Base-by-base conservation (phyloP, 2,888 invertebrate species). In the Apodemia duryi region DNA sequence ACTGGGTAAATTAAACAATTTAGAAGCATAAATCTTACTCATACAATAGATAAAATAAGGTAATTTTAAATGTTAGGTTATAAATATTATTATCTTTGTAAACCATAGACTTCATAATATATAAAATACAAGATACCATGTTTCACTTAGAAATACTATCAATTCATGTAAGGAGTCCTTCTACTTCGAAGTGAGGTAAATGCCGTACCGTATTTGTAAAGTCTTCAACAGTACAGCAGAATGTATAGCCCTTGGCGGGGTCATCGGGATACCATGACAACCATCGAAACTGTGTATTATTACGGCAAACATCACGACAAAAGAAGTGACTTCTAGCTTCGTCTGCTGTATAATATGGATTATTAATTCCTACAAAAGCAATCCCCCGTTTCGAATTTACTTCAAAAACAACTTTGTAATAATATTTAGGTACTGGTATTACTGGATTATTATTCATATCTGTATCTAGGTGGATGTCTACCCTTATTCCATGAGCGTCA, bases 281-380 rank as follows among this genome's bases (percentile, higher is more conserved):
- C 95, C 95, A 95, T 3, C 83, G 77, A 60, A 94, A 89, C 63
- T 91, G 78, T 0, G 73, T 69, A 68, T 93, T 93, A 1, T 92
- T 75, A 65, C 91, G 83, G 69, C 91, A 92, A 32, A 86, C 63
- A 70, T 94, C 92, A 1, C 79, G 62, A 70, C 94, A 94, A 64
- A 94, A 92, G 66, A 84, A 82, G 72, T 87, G 65, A 0, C 76
- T 70, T 3, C 66, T 72, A 0, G 84, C 86, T 70, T 90, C 86
- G 3, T 21, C 51, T 1, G 38, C 10, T 0, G 78, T 76, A 38
- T 84, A 84, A 73, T 93, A 92, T 0, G 95, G 95, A 77, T 95
- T 94, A 74, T 95, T 95, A 6, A 94, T 88, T 0, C 94, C 94
- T 13, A 95, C 74, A 73, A 94, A 93, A 0, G 91, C 95, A 2